Evolutionary conservation across 2,888 invertebrate species (phyloP).

Genomic region (Eledone cirrhosa): DNA sequence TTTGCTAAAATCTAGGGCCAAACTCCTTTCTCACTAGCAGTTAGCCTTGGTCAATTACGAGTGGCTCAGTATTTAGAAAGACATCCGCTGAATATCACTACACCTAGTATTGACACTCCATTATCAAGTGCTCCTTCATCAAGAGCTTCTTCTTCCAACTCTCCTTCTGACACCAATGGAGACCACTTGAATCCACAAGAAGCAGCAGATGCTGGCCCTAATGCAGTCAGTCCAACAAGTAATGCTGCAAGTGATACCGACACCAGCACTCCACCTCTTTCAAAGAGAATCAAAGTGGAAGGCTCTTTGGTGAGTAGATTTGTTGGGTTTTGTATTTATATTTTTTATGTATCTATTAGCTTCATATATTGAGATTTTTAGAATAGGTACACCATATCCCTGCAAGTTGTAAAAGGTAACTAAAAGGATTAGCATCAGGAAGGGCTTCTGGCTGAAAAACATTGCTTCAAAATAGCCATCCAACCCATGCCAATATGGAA

Average conservation of each 20-base stretch:
- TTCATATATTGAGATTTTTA: too few relatives aligned
- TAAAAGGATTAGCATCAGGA: too few relatives aligned
- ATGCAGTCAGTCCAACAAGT: slow-evolving; percentile 7
- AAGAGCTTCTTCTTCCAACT: slow-evolving; percentile 14
- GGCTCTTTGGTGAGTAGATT: slow-evolving; percentile 4
- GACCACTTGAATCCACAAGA: slow-evolving; percentile 4
- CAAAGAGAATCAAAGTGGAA: slow-evolving; percentile 21
- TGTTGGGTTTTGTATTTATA: too few relatives aligned
- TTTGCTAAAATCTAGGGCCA: neutral
- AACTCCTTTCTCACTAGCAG: neutral
- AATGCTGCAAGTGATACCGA: slow-evolving; percentile 20
- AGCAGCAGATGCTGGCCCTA: neutral
- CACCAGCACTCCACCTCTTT: slow-evolving; percentile 9
- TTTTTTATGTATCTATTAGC: too few relatives aligned
- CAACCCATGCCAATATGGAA: too few relatives aligned
- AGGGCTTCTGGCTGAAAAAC: too few relatives aligned
- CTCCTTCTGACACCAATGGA: neutral
- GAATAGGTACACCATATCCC: too few relatives aligned
- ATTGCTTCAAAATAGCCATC: too few relatives aligned
- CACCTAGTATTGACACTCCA: slow-evolving; percentile 9
- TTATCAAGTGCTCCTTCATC: slow-evolving; percentile 12
- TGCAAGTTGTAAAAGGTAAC: too few relatives aligned
- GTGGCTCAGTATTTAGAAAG: slow-evolving; percentile 14
- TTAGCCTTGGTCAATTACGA: neutral
- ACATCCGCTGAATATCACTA: neutral